Base-by-base conservation (phyloP, 2,888 invertebrate genomes). In the Zygogramma bicolorata region DNA sequence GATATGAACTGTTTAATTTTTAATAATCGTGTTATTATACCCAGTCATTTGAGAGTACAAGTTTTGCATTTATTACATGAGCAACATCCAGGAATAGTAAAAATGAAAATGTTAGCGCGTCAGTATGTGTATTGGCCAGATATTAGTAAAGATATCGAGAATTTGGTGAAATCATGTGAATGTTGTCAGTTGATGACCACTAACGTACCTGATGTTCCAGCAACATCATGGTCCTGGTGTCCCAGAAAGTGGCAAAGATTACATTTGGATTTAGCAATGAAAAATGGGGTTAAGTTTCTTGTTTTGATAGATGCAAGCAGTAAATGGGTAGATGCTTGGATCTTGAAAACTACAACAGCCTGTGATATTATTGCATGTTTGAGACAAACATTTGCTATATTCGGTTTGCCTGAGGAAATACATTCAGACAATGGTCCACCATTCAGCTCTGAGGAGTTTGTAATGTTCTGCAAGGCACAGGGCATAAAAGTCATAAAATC, bases 401-500 rank as follows among this genome's bases (percentile, higher is more conserved):
- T 75, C 70, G 76, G 76, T 8, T 46, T 77, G 42, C 75, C 73
- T 13, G 66, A 60, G 34, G 75, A 71, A 63, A 31, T 77, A 18
- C 73, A 75, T 8, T 69, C 76, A 3, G 79, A 79, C 40, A 79
- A 78, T 71, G 78, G 78, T 25, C 75, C 78, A 18, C 76, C 76
- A 10, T 79, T 75, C 62, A 79, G 65, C 57, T 77, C 76, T 0
- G 20, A 20, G 15, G 71, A 74, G 53, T 77, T 77, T 73, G 63
- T 66, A 22, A 25, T 13, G n/a, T 80, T 80, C 72, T 79, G 76
- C 53, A 73, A 66, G 53, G 49, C 71, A 38, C 77, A 80, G 70
- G 77, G 78, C 8, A 79, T 79, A 22, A 80, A 77, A 69, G 63
- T 70, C 29, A 42, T 73, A 8, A 75, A 74, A 68, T 69, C 76